phyloP scores from a whole-genome alignment of 2,797 vertebrate genomes.

The Tiaroga cobitis region DNA sequence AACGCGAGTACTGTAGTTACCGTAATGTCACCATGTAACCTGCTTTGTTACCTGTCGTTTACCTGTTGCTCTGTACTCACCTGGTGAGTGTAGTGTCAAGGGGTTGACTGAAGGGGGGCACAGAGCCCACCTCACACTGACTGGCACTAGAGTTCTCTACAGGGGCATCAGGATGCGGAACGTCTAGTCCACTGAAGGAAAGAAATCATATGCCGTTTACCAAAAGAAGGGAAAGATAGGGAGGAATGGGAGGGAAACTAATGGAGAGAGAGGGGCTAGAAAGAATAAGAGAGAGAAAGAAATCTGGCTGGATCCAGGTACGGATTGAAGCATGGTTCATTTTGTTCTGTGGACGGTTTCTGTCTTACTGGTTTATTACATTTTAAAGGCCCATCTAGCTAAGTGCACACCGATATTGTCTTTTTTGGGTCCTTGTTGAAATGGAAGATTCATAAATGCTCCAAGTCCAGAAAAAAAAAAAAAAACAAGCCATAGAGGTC shows the following conservation, averaged over 20 bases:
- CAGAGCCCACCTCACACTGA: constrained; percentile 81
- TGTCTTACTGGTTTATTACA: not conserved
- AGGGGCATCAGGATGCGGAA: constrained; percentile 78
- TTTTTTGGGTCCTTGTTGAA: not conserved
- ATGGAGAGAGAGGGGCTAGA: constrained; percentile 6
- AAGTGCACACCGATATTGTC: not conserved
- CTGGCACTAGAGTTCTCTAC: constrained; percentile 86
- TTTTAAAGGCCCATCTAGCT: not conserved
- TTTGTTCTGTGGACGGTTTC: not conserved
- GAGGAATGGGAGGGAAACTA: not conserved
- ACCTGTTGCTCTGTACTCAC: constrained; percentile 79
- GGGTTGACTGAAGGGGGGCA: constrained; percentile 81
- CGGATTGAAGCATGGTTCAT: not conserved
- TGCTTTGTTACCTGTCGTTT: constrained; percentile 49
- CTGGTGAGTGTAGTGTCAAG: constrained; percentile 82
- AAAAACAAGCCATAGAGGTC: not conserved
- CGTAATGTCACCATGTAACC: constrained; percentile 52
- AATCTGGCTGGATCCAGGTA: constrained; percentile 24
- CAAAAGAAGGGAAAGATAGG: constrained; percentile 54
- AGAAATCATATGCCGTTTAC: constrained; percentile 87
- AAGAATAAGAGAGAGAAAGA: constrained; percentile 14
- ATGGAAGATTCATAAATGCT: not conserved
- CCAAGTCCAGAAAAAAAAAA: not conserved
- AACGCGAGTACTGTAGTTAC: constrained; percentile 5
- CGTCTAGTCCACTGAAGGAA: constrained; percentile 89